Conservation (phyloP, 2,113 vertebrate genomes). For the mouse (Mus musculus) region GRCm39 chr8:77424501-77425000, state of each 20-base stretch:
- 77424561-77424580: not conserved
- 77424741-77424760: not conserved
- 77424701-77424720: not conserved
- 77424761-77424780: not conserved
- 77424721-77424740: not conserved
- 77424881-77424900: not conserved
- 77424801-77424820: not conserved
- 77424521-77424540: not conserved
- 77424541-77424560: not conserved
- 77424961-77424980: not conserved
- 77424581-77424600: not conserved
- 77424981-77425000: not conserved
- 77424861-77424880: no score
- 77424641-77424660: not conserved
- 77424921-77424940: not conserved
- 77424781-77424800: fast-evolving
- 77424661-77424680: not conserved
- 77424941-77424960: not conserved
- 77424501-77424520: not conserved
- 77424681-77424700: not conserved
- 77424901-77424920: not conserved
- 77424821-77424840: not conserved
- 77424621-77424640: not conserved
- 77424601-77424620: not conserved
- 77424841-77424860: not conserved